Base-by-base conservation (phyloP, 2,113 vertebrate genomes). In the Panurus biarmicus region DNA sequence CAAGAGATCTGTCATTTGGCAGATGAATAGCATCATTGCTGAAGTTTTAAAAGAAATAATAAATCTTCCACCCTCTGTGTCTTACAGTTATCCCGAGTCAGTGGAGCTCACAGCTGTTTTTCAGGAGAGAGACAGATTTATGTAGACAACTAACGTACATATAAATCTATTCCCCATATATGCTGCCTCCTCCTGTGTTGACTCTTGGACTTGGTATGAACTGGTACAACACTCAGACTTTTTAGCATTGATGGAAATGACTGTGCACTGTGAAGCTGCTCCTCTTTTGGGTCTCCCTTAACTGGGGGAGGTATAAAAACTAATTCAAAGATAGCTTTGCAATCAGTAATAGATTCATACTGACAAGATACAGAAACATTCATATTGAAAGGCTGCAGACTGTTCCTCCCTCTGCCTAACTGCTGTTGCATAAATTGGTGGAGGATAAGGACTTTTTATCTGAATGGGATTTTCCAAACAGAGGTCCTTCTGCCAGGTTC, bases 41-140 rank as follows among this genome's bases (percentile, higher is more conserved):
- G 5, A 93, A 92, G 26, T 86, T 86, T 66, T 81, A 78, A 88
- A 82, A 90, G 72, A 85, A 95, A 74, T 60, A 71, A 92, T 81
- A 78, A 71, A 74, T 94, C 86, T 86, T 93, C 47, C 7, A 38
- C 44, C 16, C 14, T 84, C 40, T 77, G 19, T 80, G 60, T 74
- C 64, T 73, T 78, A 65, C 7, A 60, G 57, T 69, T 72, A 57
- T 57, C 45, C 62, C 35, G 24, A 78, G 61, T 64, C 61, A 50
- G 40, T 90, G 57, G 31, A 92, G 36, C 28, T 84, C 73, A 81
- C 72, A 86, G 83, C 33, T 83, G 29, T 28, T 95, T 93, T 93
- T 81, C n/a, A 78, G 65, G 69, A 89, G 26, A n/a, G 22, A 87
- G 57, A 70, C 23, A 73, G 58, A 84, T 92, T 90, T 86, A 57